Percentiles rank a stretch among this genome's conserved stretches.
These are phyloP conservation scores for Himalopsyche anomala DNA, from an alignment of 2,888 invertebrate species.

Conservation along the genomic window DNA sequence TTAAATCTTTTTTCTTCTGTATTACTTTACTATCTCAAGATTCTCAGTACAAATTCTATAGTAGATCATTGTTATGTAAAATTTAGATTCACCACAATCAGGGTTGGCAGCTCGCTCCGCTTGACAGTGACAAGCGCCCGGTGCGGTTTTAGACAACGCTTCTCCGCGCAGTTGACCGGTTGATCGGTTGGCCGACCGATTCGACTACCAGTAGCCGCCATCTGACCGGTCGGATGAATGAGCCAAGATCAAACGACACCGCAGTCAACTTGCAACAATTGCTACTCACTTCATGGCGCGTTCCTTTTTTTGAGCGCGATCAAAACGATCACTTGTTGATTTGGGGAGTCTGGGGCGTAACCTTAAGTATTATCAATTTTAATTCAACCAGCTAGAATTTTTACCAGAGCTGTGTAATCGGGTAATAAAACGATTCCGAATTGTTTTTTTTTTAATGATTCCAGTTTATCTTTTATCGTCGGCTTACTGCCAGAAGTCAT, in stretches of 20 bases:
- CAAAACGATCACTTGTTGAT: neutral
- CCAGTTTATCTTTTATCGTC: no score
- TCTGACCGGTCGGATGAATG: neutral
- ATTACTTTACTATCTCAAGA: no score
- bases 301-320: neutral
- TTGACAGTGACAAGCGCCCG: constrained; percentile 30
- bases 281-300: constrained; percentile 9
- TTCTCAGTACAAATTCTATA: no score
- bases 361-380: neutral
- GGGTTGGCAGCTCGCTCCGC: neutral
- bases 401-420: no score
- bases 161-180: neutral
- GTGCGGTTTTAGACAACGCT: constrained; percentile 12
- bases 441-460: no score
- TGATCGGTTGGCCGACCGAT: constrained; percentile 5
- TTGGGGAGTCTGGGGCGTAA: neutral
- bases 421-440: no score
- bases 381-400: no score
- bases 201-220: constrained; percentile 13
- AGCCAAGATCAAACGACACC: constrained; percentile 3
- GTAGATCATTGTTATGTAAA: neutral
- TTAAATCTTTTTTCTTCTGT: no score
- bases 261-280: constrained; percentile 3
- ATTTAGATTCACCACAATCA: neutral
- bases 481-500: no score